Base-by-base conservation (phyloP, 2,113 vertebrate genomes). In the Mus spicilegus region DNA sequence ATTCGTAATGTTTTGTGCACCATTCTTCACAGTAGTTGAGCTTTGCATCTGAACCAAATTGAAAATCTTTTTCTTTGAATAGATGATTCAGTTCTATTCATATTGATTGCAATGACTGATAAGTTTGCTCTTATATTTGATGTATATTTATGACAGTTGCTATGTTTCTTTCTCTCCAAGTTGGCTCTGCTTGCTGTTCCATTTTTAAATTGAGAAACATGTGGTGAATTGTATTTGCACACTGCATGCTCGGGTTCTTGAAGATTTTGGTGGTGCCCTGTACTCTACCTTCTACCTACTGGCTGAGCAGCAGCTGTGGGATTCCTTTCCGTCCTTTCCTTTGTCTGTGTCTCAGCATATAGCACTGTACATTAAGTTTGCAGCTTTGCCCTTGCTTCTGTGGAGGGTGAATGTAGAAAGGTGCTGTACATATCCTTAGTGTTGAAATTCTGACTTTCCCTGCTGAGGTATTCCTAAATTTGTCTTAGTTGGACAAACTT, bases 51-150 rank as follows among this genome's bases (percentile, higher is more conserved):
- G 49, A 39, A 73, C 4, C n/a, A 87, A 86, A 75, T 33, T 78
- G n/a, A 93, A 75, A 75, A 56, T 19, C 13, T 72, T 80, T 93
- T 80, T 72, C 89, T 87, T 65, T 90, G 39, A 75, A 36, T 91
- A 26, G n/a, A 61, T 69, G 26, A 26, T 33, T 89, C 73, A 76
- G 26, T 76, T 10, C 4, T 67, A 11, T 70, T 91, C 17, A 81
- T 19, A 88, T 69, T 76, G 81, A 30, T 75, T 87, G 76, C 20
- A n/a, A 46, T 30, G 4, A 46, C 22, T 69, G 65, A 36, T 69
- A 11, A 77, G 19, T 75, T 82, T 89, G 26, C 19, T 42, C 11
- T 89, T 49, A 51, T 36, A 87, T 92, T 19, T 94, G 36, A 90
- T 90, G 56, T 81, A 12, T 91, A 39, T 91, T 87, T 88, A 80